Conservation (phyloP, 2,113 vertebrate genomes). For the Cygnus buccinator region DNA sequence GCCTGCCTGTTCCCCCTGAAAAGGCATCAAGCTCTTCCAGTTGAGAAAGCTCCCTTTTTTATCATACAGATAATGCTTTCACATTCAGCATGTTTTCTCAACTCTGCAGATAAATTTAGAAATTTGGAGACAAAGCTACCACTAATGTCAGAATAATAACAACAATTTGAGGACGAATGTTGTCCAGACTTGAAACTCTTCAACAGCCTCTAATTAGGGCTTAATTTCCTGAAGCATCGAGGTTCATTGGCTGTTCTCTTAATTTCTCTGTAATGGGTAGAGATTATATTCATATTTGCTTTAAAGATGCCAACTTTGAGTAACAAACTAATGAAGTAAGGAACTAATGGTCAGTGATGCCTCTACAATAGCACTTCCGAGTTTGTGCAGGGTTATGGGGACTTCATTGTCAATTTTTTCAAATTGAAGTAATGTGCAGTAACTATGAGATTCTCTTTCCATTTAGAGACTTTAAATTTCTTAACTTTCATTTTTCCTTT, state of each 20-base stretch:
- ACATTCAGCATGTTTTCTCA: background rate
- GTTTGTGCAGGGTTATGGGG: background rate
- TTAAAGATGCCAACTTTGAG: background rate
- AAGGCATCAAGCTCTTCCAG: background rate
- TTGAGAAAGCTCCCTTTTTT: background rate
- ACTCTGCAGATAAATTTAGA: background rate
- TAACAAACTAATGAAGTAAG: background rate
- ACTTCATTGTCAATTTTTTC: background rate
- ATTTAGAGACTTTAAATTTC: background rate
- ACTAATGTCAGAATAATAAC: background rate
- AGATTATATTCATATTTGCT: background rate
- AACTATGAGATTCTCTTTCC: background rate
- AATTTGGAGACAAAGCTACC: background rate
- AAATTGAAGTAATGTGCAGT: background rate
- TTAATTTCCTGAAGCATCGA: background rate
- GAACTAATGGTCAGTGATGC: background rate
- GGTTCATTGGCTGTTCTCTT: background rate
- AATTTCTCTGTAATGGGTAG: background rate
- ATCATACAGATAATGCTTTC: background rate
- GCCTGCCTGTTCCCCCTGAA: background rate
- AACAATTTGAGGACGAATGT: background rate
- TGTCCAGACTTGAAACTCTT: background rate
- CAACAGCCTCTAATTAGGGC: background rate
- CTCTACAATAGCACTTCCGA: background rate
- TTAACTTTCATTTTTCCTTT: background rate